Evolutionary conservation across 2,797 vertebrate species (phyloP).

Genomic region (Artibeus lituratus): DNA sequence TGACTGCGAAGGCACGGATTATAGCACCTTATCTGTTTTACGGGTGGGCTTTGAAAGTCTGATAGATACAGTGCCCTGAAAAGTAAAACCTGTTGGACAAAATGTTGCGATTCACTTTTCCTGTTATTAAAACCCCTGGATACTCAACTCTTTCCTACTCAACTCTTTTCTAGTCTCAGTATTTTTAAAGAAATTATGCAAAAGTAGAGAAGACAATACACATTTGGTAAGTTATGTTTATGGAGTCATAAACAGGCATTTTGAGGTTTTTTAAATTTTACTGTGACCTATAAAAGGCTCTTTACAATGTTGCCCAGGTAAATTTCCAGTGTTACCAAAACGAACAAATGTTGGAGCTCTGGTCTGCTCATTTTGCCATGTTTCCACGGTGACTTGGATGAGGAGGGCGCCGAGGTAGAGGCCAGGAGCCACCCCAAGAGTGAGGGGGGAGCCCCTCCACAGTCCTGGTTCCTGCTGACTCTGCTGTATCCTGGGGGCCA

Average conservation of each 20-base stretch:
- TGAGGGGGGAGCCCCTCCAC: background rate
- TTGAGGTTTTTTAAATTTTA: constrained; percentile 16
- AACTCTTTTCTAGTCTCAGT: fast-evolving
- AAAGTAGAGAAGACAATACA: background rate
- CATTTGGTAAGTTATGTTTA: constrained; percentile 20
- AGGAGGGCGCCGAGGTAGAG: background rate
- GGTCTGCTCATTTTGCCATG: background rate
- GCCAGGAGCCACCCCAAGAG: background rate
- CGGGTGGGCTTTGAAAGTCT: background rate
- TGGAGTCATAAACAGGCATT: constrained; percentile 33
- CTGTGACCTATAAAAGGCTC: constrained; percentile 31
- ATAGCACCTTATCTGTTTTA: fast-evolving
- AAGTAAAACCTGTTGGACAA: background rate
- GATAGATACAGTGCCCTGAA: background rate
- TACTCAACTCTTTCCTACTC: background rate
- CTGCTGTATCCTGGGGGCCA: fast-evolving
- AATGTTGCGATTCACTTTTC: background rate
- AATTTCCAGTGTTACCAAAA: constrained; percentile 45
- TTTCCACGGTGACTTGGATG: no score
- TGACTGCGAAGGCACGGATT: background rate
- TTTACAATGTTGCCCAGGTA: background rate
- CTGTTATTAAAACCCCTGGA: background rate
- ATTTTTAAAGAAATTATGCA: background rate
- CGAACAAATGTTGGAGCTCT: background rate
- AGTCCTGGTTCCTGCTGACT: background rate